phyloP scores from a whole-genome alignment of 53 echinoderm and acorn worm species.

The Actinopyga echinites region DNA sequence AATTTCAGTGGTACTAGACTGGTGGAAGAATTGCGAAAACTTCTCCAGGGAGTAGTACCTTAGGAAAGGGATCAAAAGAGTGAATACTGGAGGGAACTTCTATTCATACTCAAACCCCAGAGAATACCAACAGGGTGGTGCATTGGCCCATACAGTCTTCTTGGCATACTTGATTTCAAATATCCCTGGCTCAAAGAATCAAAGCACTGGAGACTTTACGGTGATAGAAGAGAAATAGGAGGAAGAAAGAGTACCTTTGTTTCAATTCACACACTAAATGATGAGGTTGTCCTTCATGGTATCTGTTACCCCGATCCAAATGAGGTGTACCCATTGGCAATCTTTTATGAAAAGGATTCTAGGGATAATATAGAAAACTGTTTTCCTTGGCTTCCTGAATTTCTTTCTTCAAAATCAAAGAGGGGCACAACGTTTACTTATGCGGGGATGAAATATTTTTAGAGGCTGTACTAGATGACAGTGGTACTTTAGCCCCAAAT shows the following conservation, averaged over 20 bases:
- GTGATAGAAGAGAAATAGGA: constrained; percentile 9
- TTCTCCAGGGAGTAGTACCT: not conserved
- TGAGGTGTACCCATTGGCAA: constrained; percentile 49
- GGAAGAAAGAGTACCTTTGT: not conserved
- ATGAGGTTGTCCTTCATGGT: not conserved
- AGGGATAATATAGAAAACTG: constrained; percentile 63
- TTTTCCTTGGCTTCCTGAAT: not conserved
- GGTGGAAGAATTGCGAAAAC: not conserved
- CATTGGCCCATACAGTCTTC: not conserved
- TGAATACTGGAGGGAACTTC: not conserved
- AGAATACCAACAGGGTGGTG: not conserved
- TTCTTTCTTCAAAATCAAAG: not conserved
- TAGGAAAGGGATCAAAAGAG: not conserved
- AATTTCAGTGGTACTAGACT: not conserved
- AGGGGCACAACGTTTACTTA: constrained; percentile 36
- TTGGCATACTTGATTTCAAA: not conserved
- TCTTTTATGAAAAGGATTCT: too few species aligned
- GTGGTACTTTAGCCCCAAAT: constrained; percentile 48
- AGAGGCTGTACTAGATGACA: constrained; percentile 62
- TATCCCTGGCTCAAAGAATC: not conserved
- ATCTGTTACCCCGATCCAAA: not conserved
- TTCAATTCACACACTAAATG: not conserved
- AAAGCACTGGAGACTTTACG: not conserved
- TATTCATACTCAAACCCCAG: not conserved
- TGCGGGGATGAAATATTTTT: constrained; percentile 75